A percentile compares a stretch with the other conserved stretches of the same genome.
phyloP scores from a whole-genome alignment of 1,140 invertebrate genomes.

The Yoshiicerus persimilis region DNA sequence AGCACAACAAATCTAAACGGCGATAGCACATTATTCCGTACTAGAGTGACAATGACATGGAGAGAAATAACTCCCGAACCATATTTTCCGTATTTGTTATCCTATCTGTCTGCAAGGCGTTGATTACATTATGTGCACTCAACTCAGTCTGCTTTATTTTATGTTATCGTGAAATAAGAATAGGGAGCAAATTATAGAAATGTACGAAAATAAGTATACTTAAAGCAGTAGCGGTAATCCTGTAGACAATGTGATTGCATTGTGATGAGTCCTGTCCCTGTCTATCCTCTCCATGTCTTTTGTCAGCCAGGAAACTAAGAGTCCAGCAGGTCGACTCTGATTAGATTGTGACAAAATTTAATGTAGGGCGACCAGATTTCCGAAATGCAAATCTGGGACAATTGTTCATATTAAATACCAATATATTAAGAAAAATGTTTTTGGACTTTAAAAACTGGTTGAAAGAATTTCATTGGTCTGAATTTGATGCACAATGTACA shows the following conservation, averaged over 20 bases:
- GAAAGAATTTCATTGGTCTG: too few species aligned
- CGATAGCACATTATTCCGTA: too few species aligned
- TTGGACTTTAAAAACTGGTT: too few species aligned
- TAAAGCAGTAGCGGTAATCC: neutral
- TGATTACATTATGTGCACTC: neutral
- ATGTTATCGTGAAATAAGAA: too few species aligned
- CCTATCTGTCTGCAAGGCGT: neutral
- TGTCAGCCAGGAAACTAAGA: neutral
- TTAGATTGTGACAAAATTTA: neutral
- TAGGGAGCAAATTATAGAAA: neutral
- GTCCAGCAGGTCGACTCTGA: neutral
- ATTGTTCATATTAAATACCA: too few species aligned
- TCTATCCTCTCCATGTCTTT: neutral
- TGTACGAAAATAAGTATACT: neutral
- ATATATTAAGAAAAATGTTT: too few species aligned
- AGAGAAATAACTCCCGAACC: neutral
- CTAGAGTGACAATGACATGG: neutral
- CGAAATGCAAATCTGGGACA: too few species aligned
- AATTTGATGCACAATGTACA: too few species aligned
- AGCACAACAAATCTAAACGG: too few species aligned
- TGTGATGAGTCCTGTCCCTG: neutral
- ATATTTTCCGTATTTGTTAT: neutral
- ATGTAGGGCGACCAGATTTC: too few species aligned
- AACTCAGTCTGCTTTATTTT: too few species aligned
- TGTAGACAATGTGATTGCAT: neutral